These are phyloP conservation scores for Bufotes viridis DNA, from an alignment of 2,797 vertebrate genomes.

Conservation along the genomic window DNA sequence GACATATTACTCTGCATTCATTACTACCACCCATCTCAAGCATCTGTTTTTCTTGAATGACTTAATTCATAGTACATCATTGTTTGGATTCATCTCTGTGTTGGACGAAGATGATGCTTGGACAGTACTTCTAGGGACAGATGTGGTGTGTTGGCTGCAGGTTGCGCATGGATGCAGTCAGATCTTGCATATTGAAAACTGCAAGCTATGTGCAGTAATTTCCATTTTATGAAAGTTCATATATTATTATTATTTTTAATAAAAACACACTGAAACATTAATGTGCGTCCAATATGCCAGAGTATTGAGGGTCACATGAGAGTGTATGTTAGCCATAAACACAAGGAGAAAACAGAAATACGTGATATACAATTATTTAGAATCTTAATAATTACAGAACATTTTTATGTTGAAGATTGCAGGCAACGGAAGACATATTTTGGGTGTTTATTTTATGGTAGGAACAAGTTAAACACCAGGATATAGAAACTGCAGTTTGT, in stretches of 20 bases:
- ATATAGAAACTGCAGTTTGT: too few species aligned
- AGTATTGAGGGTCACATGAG: background rate
- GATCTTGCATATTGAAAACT: slow-evolving; percentile 4
- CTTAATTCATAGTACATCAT: slow-evolving; percentile 56
- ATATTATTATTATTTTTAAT: background rate
- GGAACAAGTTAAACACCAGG: too few species aligned
- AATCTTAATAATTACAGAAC: too few species aligned
- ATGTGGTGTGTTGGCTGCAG: slow-evolving; percentile 51
- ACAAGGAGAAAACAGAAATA: too few species aligned
- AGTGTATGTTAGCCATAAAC: too few species aligned
- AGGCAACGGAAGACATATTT: too few species aligned
- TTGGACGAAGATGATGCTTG: slow-evolving; percentile 51
- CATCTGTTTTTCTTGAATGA: slow-evolving; percentile 53
- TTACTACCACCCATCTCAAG: slow-evolving; percentile 54
- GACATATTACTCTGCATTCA: slow-evolving; percentile 35
- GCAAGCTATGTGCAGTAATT: background rate
- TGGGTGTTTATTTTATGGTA: too few species aligned
- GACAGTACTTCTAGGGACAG: slow-evolving; percentile 41
- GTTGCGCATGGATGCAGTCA: background rate
- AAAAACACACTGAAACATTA: background rate
- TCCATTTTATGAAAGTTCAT: background rate
- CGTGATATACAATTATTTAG: too few species aligned
- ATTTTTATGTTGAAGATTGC: too few species aligned
- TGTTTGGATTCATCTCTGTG: slow-evolving; percentile 50
- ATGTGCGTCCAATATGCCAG: background rate